Evolutionary conservation across 2,113 vertebrate species (phyloP).

Genomic region (Podarcis raffonei): DNA sequence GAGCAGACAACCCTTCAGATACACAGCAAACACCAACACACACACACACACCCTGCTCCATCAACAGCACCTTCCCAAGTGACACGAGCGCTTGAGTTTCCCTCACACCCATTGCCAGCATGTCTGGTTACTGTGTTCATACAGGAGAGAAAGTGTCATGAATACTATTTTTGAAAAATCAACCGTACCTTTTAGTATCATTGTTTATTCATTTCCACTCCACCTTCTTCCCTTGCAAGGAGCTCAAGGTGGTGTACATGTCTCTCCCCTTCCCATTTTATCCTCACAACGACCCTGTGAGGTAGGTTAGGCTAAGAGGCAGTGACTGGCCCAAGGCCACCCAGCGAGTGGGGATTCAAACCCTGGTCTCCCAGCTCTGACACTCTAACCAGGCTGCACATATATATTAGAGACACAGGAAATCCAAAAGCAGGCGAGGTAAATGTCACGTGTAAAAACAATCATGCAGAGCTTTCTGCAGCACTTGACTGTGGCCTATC

Average conservation of each 20-base stretch:
- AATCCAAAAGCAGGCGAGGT: background rate
- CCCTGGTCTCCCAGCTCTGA: too few species aligned
- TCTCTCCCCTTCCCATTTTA: too few species aligned
- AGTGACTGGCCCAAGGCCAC: too few species aligned
- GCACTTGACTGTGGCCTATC: background rate
- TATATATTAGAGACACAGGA: background rate
- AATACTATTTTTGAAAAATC: background rate
- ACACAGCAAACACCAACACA: too few species aligned
- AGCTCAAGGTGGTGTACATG: too few species aligned
- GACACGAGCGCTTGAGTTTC: background rate
- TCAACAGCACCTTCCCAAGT: background rate
- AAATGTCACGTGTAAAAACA: background rate
- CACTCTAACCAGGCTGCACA: background rate
- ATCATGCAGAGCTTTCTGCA: background rate
- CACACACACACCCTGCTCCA: background rate
- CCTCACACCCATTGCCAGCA: background rate
- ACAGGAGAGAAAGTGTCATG: background rate
- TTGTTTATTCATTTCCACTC: too few species aligned
- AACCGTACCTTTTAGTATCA: background rate
- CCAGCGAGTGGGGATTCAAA: too few species aligned
- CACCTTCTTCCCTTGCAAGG: too few species aligned
- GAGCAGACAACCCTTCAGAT: too few species aligned
- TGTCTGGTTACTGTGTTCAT: background rate
- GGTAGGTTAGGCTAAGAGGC: too few species aligned
- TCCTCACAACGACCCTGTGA: too few species aligned